Percentiles rank a stretch among this genome's conserved stretches.
Evolutionary conservation across 2,888 invertebrate genomes (phyloP).

Genomic region (Melinaea marsaeus): DNA sequence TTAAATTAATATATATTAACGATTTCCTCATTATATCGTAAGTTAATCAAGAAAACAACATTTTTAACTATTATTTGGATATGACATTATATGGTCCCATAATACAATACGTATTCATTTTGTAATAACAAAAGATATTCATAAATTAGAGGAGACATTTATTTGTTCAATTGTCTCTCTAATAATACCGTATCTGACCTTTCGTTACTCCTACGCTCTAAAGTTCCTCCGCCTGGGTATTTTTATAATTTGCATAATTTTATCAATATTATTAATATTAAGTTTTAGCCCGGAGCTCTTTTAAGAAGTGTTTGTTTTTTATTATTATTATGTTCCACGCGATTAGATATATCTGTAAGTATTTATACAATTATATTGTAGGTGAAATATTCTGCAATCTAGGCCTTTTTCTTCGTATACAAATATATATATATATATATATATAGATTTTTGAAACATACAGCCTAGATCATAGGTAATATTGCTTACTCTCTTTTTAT

Average conservation of each 20-base stretch:
- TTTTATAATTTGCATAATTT: conserved; percentile 7
- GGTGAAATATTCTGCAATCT: too few species aligned
- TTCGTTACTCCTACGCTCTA: conserved; percentile 13
- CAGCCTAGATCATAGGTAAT: too few species aligned
- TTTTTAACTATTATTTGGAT: too few species aligned
- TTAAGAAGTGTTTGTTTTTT: not conserved
- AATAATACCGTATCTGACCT: conserved; percentile 19
- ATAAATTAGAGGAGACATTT: conserved; percentile 4
- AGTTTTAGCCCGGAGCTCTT: not conserved
- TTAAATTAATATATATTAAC: too few species aligned
- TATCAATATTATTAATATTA: not conserved
- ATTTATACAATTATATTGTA: too few species aligned
- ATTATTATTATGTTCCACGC: not conserved
- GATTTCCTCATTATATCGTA: too few species aligned
- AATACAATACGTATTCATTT: not conserved
- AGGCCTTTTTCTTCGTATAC: too few species aligned
- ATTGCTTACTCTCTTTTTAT: too few species aligned
- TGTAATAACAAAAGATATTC: not conserved
- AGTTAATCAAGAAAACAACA: too few species aligned
- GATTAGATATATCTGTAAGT: too few species aligned
- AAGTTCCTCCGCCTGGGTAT: conserved; percentile 9
- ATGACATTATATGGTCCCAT: not conserved
- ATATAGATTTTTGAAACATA: too few species aligned
- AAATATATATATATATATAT: too few species aligned
- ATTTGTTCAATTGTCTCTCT: conserved; percentile 11